Conservation (phyloP, 2,113 vertebrate species). For the Xenopus laevis region DNA sequence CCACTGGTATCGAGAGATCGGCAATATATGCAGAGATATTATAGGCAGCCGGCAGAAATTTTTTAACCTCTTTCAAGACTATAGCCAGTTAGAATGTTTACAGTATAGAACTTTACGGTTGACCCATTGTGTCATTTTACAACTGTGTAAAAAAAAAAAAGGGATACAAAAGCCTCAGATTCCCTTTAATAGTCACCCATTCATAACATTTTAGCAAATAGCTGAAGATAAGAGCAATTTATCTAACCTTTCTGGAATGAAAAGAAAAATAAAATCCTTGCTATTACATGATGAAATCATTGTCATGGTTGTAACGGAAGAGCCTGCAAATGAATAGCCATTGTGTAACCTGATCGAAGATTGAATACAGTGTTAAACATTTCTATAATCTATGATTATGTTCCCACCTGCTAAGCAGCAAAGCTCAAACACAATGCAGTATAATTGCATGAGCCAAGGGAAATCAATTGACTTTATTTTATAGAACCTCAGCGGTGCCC, state of each 20-base stretch:
- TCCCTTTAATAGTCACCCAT: not conserved
- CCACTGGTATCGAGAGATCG: no score
- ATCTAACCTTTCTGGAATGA: not conserved
- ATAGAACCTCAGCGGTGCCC: not conserved
- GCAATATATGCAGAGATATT: no score
- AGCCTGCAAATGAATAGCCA: slow-evolving; percentile 9
- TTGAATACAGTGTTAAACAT: not conserved
- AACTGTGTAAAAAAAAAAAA: not conserved
- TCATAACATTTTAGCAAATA: not conserved
- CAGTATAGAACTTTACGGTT: not conserved
- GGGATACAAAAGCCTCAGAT: not conserved
- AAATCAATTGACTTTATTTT: slow-evolving; percentile 9
- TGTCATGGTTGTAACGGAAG: not conserved
- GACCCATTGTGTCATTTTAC: not conserved
- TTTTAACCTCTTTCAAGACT: no score
- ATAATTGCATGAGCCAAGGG: slow-evolving; percentile 7
- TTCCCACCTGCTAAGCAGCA: not conserved
- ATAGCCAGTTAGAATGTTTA: not conserved
- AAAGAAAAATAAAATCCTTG: not conserved
- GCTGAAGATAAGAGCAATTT: not conserved
- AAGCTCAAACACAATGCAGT: not conserved
- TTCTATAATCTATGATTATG: slow-evolving; percentile 5
- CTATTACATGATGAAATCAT: slow-evolving; percentile 1
- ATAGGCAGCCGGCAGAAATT: no score
- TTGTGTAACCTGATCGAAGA: slow-evolving; percentile 16